Evolutionary conservation across 2,888 invertebrate species (phyloP), one percentile per base, ranked within the genome.

Genomic region (Nomada ferruginata): DNA sequence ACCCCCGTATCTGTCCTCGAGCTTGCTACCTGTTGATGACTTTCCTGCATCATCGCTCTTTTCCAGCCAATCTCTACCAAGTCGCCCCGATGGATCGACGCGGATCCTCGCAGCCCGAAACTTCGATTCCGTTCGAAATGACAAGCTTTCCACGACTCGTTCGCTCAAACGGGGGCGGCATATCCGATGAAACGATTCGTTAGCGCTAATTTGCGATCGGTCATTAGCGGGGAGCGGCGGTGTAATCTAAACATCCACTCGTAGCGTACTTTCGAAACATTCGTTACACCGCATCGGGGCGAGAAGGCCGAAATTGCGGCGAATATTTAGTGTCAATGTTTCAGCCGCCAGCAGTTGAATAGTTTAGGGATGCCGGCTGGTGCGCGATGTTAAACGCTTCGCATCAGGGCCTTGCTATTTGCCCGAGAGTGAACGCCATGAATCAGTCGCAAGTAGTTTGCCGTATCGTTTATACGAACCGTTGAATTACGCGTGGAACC

Each of bases 11-110:
- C 36, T 36, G 36, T 36, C 36, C 36, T 36, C 11, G 23, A 44
- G 44, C 15, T 65, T 26, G 26, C 72, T 72, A 72, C 72, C 72
- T 72, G 72, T 72, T 72, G 63, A 64, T 47, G n/a, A 23, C 52
- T 44, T 63, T 29, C 63, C 55, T 55, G 50, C 26, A 15, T 68
- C 50, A 18, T 55, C 7, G 29, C 13, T 5, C 4, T 10, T 7
- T 44, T 26, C 26, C 36, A 9, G 4, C 20, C 5, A 29, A 29
- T 29, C 29, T 29, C 7, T 29, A 29, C 0, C 29, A 13, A 47
- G 15, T 13, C 15, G 47, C 1, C 47, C 0, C 15, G 47, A 11
- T 3, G 47, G 15, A 4, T 47, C 36, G 36, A 7, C 36, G 36
- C 36, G 36, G 36, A 36, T 7, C 36, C 7, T 36, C 36, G 5